A percentile compares a stretch with the other conserved stretches of the same genome.
These are phyloP conservation scores for Acrocephalus scirpaceus DNA, from an alignment of 2,797 vertebrate species.

Conservation along the genomic window DNA sequence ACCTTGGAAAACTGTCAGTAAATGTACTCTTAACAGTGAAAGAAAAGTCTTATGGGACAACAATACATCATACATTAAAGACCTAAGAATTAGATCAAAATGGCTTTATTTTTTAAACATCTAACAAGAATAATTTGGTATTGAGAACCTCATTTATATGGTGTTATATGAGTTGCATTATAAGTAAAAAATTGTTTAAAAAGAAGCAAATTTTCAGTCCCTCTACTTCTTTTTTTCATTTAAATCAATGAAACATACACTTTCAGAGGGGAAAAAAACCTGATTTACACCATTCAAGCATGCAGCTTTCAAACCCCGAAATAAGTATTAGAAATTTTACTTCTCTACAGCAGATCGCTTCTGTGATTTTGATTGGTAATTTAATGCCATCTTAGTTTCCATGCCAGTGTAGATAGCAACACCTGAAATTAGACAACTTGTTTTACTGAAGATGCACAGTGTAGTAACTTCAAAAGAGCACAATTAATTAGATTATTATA, in stretches of 20 bases:
- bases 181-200: not conserved
- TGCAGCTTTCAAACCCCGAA: not conserved
- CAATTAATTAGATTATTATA: not conserved
- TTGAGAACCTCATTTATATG: not conserved
- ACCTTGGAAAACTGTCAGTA: not conserved
- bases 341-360: conserved; percentile 97
- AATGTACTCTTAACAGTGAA: not conserved
- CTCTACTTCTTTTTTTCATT: not conserved
- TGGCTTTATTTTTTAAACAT: not conserved
- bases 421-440: conserved; percentile 73
- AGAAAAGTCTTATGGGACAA: not conserved
- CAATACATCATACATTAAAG: not conserved
- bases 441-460: not conserved
- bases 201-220: not conserved
- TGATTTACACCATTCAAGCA: not conserved
- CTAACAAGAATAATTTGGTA: not conserved
- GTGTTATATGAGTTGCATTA: fast-evolving
- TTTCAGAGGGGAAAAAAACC: not conserved
- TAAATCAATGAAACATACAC: not conserved
- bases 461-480: not conserved
- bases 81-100: not conserved
- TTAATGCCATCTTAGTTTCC: conserved; percentile 99
- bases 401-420: conserved; percentile 97
- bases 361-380: conserved; percentile 96
- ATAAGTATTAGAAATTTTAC: conserved; percentile 75